These are phyloP conservation scores for Trichopria drosophilae DNA, from an alignment of 2,888 invertebrate species.

Conservation along the genomic window DNA sequence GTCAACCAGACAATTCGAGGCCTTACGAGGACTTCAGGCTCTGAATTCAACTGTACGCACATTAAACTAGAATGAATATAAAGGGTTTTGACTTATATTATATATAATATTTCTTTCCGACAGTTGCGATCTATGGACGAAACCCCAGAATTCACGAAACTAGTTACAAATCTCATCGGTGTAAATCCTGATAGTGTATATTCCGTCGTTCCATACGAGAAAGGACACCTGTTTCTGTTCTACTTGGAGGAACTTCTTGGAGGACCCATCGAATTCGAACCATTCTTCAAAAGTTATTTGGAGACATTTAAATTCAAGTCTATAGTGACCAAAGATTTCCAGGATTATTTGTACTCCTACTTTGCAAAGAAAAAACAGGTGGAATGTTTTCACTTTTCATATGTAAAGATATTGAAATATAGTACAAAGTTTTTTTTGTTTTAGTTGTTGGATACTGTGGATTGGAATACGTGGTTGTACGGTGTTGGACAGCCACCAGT, in stretches of 20 bases:
- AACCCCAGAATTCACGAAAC: conserved; percentile 71
- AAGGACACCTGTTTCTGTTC: conserved; percentile 85
- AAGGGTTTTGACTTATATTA: no score
- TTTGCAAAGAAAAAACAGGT: conserved; percentile 63
- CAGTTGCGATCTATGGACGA: conserved; percentile 65
- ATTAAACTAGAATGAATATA: no score
- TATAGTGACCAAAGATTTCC: conserved; percentile 81
- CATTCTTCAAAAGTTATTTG: conserved; percentile 81
- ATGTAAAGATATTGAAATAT: no score
- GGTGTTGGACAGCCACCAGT: conserved; percentile 86
- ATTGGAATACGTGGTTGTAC: conserved; percentile 85
- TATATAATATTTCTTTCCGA: conserved; percentile 34
- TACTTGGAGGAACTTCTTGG: conserved; percentile 83
- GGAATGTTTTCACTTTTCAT: no score
- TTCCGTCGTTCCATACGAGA: conserved; percentile 88
- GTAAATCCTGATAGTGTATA: conserved; percentile 92
- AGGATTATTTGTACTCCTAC: conserved; percentile 70
- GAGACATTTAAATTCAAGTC: conserved; percentile 79
- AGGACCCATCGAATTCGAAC: conserved; percentile 78
- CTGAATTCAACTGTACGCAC: conserved; percentile 73
- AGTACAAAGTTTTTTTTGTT: no score
- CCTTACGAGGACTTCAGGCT: conserved; percentile 75
- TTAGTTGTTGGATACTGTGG: conserved; percentile 58
- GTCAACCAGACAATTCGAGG: conserved; percentile 76
- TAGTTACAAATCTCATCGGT: conserved; percentile 78